Base-by-base conservation (phyloP, 1,140 invertebrate genomes). In the Psilanteris sp. region DNA sequence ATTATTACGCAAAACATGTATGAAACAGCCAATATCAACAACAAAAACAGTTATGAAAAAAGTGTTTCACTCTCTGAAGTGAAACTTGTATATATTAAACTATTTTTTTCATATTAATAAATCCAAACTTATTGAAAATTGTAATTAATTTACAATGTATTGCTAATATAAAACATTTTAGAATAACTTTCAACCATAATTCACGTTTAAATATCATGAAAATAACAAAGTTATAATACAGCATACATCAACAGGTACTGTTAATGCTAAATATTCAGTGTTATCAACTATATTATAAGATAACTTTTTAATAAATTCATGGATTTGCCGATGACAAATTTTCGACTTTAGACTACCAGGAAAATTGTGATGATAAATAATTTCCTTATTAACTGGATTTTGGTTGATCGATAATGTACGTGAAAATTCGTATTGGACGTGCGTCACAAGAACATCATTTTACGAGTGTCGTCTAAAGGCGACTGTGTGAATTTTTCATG, bases 401-500 rank as follows among this genome's bases (percentile, higher is more conserved):
- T 7, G 10, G 14, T 36, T 27, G 20, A 62, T 39, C 29, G 41
- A 48, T 37, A 29, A 39, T 15, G 20, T 3, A 10, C 9, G 22
- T 24, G n/a, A 46, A 46, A 16, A 61, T 3, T 32, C 37, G 4
- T 1, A 1, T 36, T 34, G 10, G n/a, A 50, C 27, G n/a, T 41
- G 13, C 48, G 26, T 46, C 26, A 48, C 1, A 36, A 41, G 6
- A 24, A 22, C 15, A 50, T 43, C 31, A 24, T 55, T 46, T 39
- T 32, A 39, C 39, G 37, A 34, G 8, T 37, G 29, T 46, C 48
- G 26, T 46, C 24, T 16, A 22, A 61, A 50, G 67, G 26, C 48
- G 29, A 54, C 36, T 24, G 54, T 37, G 27, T 78, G 55, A 76
- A 80, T 80, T 68, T 80, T 80, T 76, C 67, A 80, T 76, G 46